Base-by-base conservation (phyloP, 2,113 vertebrate genomes). In the Willisornis vidua region DNA sequence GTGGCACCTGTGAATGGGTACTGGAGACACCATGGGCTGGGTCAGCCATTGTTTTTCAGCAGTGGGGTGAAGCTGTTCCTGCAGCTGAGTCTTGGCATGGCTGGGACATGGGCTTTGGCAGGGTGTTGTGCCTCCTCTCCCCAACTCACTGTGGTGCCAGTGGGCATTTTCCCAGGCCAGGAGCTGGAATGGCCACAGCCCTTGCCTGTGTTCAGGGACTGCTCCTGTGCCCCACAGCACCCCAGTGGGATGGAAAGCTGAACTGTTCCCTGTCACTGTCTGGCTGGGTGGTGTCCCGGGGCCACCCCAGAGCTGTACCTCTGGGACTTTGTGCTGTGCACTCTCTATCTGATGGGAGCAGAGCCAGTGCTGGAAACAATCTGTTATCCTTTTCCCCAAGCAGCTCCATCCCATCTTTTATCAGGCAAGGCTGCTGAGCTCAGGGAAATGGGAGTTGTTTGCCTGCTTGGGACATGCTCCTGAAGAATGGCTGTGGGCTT, bases 381-480 rank as follows among this genome's bases (percentile, higher is more conserved):
- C 62, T 72, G 77, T 31, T 54, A n/a, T 65, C 37, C 23, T 81
- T 88, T 85, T 43, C 23, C 73, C 48, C 1, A 2, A 71, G 73
- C 19, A 7, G 45, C 26, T 93, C 41, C 41, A 29, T 55, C 41
- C 20, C 18, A 3, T 83, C 41, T 45, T 91, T 93, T 94, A 96
- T 96, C 85, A 76, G 72, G 28, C 41, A 68, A 31, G 22, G 37
- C 66, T 96, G 89, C 96, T 92, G 93, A 95, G 79, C 70, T 96
- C 91, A 94, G 77, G 49, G 26, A 88, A 94, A 90, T 0, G 1
- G 74, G 68, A 90, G 70, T 45, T 67, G 35, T 70, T 65, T 67
- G 46, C 19, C 31, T 72, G 54, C 73, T 43, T 6, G 0, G 22
- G n/a, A 33, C 58, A 84, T 0, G 5, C 17, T 83, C 48, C 54